Evolutionary conservation across 2,797 vertebrate genomes (phyloP).

Genomic region (Anniella stebbinsi): DNA sequence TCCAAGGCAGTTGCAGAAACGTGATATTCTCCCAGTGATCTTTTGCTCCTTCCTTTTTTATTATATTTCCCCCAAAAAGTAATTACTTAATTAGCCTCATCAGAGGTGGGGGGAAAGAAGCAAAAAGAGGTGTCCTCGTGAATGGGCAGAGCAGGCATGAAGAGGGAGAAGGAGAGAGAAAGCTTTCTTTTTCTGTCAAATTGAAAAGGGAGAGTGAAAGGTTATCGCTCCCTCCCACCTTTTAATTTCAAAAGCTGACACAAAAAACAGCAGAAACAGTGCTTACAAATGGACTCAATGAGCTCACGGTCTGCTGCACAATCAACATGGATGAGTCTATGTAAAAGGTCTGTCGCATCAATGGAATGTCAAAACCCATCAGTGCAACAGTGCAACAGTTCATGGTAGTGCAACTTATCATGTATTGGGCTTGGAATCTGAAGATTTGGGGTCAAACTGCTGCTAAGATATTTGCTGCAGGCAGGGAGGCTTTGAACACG

Average conservation of each 20-base stretch:
- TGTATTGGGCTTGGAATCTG: background rate
- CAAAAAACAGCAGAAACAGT: background rate
- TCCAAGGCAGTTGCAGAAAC: background rate
- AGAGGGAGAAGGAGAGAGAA: constrained; percentile 51
- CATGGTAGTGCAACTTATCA: background rate
- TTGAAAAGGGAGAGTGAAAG: background rate
- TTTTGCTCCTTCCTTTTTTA: constrained; percentile 43
- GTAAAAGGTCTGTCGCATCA: background rate
- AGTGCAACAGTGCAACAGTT: background rate
- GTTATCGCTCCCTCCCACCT: background rate
- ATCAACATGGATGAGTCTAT: background rate
- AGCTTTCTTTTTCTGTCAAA: constrained; percentile 45
- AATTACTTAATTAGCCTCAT: constrained; percentile 56
- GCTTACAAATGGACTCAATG: background rate
- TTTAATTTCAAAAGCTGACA: constrained; percentile 1
- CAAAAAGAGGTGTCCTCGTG: constrained; percentile 54
- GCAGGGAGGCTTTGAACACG: background rate
- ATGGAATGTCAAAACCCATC: background rate
- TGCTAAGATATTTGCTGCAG: background rate
- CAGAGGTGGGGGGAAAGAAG: constrained; percentile 10
- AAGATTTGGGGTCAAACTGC: background rate
- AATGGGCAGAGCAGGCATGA: constrained; percentile 40
- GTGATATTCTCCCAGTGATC: constrained; percentile 20
- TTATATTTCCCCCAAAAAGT: constrained; percentile 62
- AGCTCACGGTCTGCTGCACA: background rate